phyloP scores from a whole-genome alignment of 2,797 vertebrate species.

The Valencia hispanica region DNA sequence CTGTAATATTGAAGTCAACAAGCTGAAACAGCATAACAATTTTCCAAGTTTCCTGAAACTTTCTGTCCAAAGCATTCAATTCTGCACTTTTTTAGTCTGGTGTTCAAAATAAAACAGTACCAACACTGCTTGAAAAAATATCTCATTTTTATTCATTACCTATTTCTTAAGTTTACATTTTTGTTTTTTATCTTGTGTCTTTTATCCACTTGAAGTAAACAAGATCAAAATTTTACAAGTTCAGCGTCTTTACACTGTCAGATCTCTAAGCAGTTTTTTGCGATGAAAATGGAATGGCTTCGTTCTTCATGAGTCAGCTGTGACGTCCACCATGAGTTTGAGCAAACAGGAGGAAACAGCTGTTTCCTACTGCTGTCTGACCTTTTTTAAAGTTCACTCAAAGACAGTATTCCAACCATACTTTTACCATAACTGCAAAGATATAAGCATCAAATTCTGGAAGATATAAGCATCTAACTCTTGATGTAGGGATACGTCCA shows the following conservation, averaged over 20 bases:
- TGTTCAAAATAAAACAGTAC: not conserved
- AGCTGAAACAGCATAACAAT: not conserved
- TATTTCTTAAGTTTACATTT: not conserved
- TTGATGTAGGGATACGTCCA: not conserved
- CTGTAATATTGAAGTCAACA: not conserved
- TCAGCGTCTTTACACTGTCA: constrained; percentile 6
- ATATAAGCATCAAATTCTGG: not conserved
- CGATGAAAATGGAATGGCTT: constrained; percentile 27
- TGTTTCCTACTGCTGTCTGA: constrained; percentile 55
- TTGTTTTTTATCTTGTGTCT: not conserved
- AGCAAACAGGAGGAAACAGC: constrained; percentile 62
- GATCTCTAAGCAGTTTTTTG: constrained; percentile 27
- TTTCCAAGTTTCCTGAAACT: not conserved
- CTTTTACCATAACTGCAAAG: constrained; percentile 18
- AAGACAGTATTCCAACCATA: not conserved
- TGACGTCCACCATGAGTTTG: constrained; percentile 44
- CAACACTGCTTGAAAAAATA: not conserved
- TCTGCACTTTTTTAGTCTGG: not conserved
- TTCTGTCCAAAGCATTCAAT: not conserved
- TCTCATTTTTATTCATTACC: not conserved
- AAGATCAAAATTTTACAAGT: not conserved
- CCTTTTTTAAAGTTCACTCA: constrained; percentile 1
- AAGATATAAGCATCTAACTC: not conserved
- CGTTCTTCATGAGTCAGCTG: constrained; percentile 63
- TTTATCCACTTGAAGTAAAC: not conserved